Evolutionary conservation across 2,797 vertebrate species (phyloP), one percentile per base, ranked within the genome.

Genomic region (Bovichtus diacanthus): DNA sequence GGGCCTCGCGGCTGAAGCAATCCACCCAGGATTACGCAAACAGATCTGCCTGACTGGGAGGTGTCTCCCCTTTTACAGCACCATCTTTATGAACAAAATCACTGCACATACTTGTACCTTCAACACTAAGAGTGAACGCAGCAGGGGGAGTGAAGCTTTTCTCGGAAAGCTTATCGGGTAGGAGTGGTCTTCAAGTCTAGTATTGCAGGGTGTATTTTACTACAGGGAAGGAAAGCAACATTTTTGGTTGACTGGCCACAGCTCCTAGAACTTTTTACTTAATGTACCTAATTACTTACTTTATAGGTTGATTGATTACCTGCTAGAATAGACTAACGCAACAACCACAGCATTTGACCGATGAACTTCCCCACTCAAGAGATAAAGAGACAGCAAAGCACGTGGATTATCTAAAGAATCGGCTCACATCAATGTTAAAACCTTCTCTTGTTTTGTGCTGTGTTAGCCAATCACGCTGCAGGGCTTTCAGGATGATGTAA

Each of bases 21-120:
- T 76, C 93, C 94, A 88, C 94, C 93, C 93, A 90, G 77, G 44
- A 90, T 95, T 95, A 89, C 85, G 70, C 90, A 94, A 93, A 75
- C 71, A 36, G 76, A 72, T 82, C 81, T 55, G 80, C 38, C 76
- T 88, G 82, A 61, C 75, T 83, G 89, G 83, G 86, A 82, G 81
- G 85, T 71, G 84, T 80, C 79, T 73, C 68, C 41, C 21, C 64
- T 31, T 76, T 74, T 70, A 60, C 79, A 55, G 77, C 63, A 16
- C 72, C 50, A 19, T 82, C 78, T 81, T 73, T 61, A 69, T 69
- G 58, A 27, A 58, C 31, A 49, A 74, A 81, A 81, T 65, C 64
- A 74, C 73, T 50, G 51, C 56, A 74, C 79, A 73, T 59, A 65
- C 69, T 87, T 80, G 80, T 60, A 67, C 62, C 70, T 74, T 85